These are phyloP conservation scores for Archaeoteleia sp. DNA, from an alignment of 2,888 invertebrate species.

Conservation along the genomic window DNA sequence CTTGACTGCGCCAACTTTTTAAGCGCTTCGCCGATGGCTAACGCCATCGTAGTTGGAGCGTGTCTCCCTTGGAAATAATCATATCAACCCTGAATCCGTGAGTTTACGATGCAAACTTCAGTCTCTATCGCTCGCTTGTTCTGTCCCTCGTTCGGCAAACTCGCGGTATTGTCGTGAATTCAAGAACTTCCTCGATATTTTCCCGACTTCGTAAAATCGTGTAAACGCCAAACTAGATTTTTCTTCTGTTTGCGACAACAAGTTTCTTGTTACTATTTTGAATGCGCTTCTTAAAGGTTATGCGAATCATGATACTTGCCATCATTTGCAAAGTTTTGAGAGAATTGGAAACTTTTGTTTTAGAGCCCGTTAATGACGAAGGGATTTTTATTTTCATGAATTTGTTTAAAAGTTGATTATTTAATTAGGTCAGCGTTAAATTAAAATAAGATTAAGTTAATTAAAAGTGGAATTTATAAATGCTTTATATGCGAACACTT, in stretches of 20 bases:
- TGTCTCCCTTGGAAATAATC: slow-evolving; percentile 60
- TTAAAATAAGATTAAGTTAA: no score
- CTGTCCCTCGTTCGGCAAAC: slow-evolving; percentile 34
- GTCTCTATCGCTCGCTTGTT: slow-evolving; percentile 48
- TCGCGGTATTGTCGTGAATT: slow-evolving; percentile 25
- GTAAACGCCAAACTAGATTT: slow-evolving; percentile 25
- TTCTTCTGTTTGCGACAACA: slow-evolving; percentile 11
- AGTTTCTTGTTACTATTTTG: slow-evolving; percentile 10
- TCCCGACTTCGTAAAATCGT: slow-evolving; percentile 21
- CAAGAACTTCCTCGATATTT: slow-evolving; percentile 32
- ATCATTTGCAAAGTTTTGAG: no score
- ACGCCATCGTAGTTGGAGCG: slow-evolving; percentile 53
- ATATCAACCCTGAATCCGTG: slow-evolving; percentile 66
- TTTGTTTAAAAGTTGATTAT: no score
- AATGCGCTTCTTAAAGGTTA: no score
- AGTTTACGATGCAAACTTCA: slow-evolving; percentile 68
- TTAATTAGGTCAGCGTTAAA: no score
- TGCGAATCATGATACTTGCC: no score
- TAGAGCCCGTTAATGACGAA: no score
- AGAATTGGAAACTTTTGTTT: no score
- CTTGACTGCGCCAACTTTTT: slow-evolving; percentile 64
- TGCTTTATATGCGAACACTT: no score
- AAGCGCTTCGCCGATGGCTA: slow-evolving; percentile 68
- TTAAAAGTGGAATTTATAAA: no score
- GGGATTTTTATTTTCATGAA: no score